These are phyloP conservation scores for Tragelaphus strepsiceros DNA, from an alignment of 2,113 vertebrate genomes.

Conservation along the genomic window DNA sequence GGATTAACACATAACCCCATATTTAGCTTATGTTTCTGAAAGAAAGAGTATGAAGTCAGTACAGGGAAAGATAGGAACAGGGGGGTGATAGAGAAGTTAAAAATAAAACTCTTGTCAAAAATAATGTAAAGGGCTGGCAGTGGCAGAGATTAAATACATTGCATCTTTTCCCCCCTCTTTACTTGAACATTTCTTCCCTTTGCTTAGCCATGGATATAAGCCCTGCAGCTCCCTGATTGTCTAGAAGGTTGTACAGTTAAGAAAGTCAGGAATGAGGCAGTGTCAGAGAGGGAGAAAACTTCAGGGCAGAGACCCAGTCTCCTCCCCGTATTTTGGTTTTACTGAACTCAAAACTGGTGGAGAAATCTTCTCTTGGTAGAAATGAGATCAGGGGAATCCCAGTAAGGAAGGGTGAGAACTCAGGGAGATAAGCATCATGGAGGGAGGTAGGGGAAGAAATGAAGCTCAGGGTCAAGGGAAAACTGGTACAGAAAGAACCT, in stretches of 20 bases:
- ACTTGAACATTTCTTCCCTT: neutral
- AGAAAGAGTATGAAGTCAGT: neutral
- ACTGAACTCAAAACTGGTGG: neutral
- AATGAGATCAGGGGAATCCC: neutral
- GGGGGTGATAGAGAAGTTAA: neutral
- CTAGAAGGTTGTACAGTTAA: neutral
- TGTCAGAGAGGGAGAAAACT: neutral
- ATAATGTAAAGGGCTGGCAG: neutral
- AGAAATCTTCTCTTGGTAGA: neutral
- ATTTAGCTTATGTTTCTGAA: neutral
- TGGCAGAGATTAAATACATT: neutral
- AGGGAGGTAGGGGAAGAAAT: neutral
- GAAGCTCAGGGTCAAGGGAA: too few species aligned
- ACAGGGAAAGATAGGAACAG: neutral
- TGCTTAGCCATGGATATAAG: neutral
- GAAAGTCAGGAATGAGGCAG: neutral
- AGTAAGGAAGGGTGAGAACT: neutral
- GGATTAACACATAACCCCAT: neutral
- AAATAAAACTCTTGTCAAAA: neutral
- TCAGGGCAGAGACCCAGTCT: neutral
- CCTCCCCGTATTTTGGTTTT: neutral
- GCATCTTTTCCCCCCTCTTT: neutral
- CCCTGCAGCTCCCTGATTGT: neutral
- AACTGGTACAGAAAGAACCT: too few species aligned
- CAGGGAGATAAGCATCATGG: neutral